Base-by-base conservation (phyloP, 2,113 vertebrate species). In the Phyllopteryx taeniolatus region DNA sequence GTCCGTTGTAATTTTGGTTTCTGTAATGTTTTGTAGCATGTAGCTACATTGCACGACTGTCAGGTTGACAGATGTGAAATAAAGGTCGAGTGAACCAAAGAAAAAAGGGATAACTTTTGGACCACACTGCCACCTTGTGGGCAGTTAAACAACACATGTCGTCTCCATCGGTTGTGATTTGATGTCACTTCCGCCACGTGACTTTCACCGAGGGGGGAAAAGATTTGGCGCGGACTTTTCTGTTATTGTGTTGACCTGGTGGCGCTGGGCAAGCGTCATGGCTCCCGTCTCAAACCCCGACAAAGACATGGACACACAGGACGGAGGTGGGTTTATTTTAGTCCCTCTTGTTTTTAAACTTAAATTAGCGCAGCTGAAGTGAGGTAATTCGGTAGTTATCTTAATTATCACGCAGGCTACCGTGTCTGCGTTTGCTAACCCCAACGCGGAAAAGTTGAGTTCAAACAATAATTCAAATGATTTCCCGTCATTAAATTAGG, bases 131-230 rank as follows among this genome's bases (percentile, higher is more conserved):
- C 83, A 57, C 13, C 79, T 0, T 19, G 69, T 8, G 85, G 80
- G 42, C 51, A 19, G 0, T 42, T 33, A 0, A 0, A 13, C 8
- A 0, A 17, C 0, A 20, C 19, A 11, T 7, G 0, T 15, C 1
- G 7, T 5, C 8, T 27, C 7, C 20, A 86, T 84, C 90, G 87
- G 87, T 14, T 59, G 0, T 22, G 35, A 75, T 31, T 0, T 31
- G 35, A 75, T 31, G 88, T 88, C 82, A 93, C 62, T 88, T 94
- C 92, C 93, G 67, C 61, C 65, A 70, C 84, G 87, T 86, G 82
- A 92, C 76, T 92, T 92, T 93, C 81, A 89, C 91, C 91, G 92
- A 91, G 89, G 93, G 93, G 91, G 89, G 93, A 93, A 66, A 10
- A 3, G 51, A 80, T 84, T 93, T 93, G 91, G 91, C 93, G 93